Percentiles rank a stretch among this genome's conserved stretches.
Evolutionary conservation across 2,888 invertebrate genomes (phyloP).

Genomic region (Drosophila borborema): DNA sequence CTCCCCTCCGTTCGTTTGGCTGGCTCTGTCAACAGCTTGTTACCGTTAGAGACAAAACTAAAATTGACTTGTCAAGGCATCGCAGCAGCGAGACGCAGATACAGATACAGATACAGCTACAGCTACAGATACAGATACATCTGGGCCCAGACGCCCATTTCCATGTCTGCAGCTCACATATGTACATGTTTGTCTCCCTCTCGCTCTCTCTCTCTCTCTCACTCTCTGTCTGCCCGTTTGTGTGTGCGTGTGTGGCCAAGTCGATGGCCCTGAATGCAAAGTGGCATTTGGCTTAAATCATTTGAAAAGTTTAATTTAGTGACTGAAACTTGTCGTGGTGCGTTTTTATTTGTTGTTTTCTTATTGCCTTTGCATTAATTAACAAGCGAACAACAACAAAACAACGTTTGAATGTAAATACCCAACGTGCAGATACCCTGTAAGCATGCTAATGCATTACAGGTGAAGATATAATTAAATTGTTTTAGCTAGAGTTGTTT

Average conservation of each 20-base stretch:
- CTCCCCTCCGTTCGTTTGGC: not conserved
- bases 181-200: not conserved
- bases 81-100: slow-evolving; percentile 39
- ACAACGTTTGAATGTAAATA: not conserved
- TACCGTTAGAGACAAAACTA: slow-evolving; percentile 56
- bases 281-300: slow-evolving; percentile 72
- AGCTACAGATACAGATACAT: slow-evolving; percentile 25
- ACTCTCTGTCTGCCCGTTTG: slow-evolving; percentile 11
- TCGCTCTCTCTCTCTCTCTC: not conserved
- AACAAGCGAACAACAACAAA: slow-evolving; percentile 52
- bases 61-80: slow-evolving; percentile 69
- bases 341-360: slow-evolving; percentile 52
- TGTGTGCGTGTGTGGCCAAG: slow-evolving; percentile 61
- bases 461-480: not conserved
- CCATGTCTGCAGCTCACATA: slow-evolving; percentile 39
- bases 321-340: slow-evolving; percentile 66
- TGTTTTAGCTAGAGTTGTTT: not conserved
- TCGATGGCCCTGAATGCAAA: slow-evolving; percentile 71
- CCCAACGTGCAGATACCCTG: slow-evolving; percentile 4
- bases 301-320: slow-evolving; percentile 73
- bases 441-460: no score
- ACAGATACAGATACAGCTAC: slow-evolving; percentile 30
- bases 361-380: slow-evolving; percentile 69
- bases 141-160: slow-evolving; percentile 47
- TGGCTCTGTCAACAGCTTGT: slow-evolving; percentile 56